Evolutionary conservation across 2,797 vertebrate genomes (phyloP).

Genomic region (Cyclura pinguis): DNA sequence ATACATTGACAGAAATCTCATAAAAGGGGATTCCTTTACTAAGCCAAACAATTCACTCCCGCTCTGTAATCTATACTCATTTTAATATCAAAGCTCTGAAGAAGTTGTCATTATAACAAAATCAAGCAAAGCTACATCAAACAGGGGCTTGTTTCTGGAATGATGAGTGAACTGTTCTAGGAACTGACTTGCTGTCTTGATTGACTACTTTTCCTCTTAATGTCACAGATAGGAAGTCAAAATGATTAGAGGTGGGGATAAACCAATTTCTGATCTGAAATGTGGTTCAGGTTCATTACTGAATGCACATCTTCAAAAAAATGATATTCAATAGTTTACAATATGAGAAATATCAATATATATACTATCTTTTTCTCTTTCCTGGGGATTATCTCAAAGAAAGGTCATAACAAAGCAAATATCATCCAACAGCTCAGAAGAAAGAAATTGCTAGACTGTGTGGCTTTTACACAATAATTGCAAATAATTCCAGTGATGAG

Average conservation of each 20-base stretch:
- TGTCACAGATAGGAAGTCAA: neutral
- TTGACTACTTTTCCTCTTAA: neutral
- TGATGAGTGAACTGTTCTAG: neutral
- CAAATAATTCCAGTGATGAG: neutral
- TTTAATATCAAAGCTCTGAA: conserved; percentile 11
- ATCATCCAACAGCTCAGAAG: neutral
- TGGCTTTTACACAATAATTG: neutral
- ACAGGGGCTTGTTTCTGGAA: neutral
- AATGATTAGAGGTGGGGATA: too few species aligned
- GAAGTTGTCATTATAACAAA: conserved; percentile 1
- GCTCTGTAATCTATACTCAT: neutral
- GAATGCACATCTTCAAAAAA: neutral
- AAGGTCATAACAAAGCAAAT: neutral
- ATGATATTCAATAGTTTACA: neutral
- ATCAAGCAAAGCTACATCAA: neutral
- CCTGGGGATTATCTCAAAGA: neutral
- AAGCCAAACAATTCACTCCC: neutral
- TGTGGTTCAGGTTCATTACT: neutral
- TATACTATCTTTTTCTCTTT: too few species aligned
- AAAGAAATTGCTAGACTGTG: neutral
- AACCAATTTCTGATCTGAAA: neutral
- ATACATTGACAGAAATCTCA: neutral
- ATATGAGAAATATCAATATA: neutral
- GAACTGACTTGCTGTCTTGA: neutral
- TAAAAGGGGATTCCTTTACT: neutral